Base-by-base conservation (phyloP, 1,140 invertebrate species). In the Aleiodes sp. region DNA sequence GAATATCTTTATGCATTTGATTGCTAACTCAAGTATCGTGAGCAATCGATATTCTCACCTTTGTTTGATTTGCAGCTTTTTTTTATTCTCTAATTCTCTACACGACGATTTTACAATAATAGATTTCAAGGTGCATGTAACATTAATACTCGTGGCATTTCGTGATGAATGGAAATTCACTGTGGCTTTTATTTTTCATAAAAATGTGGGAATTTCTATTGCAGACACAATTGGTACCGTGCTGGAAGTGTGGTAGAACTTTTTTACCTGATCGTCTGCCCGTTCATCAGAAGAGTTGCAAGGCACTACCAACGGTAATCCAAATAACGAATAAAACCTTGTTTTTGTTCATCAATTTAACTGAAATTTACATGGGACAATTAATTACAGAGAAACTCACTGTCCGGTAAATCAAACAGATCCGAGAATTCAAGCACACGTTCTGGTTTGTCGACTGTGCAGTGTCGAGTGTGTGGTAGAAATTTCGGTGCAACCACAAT, bases 401-500 rank as follows among this genome's bases (percentile, higher is more conserved):
- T 65, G 8, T 41, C 14, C 12, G 61, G 65, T 24, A 66, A 62
- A 35, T 60, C 57, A 12, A 64, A 68, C n/a, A 70, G 59, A 39
- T 59, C 33, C 21, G 73, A 68, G 24, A 67, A 9, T 21, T 21
- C 43, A 2, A 70, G 24, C 10, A 21, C 16, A 43, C 72, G 29
- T 9, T 28, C 60, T 2, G 56, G 46, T 9, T 72, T 75, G 1
- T 73, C 64, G 2, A 82, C 75, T 33, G 71, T 87, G 73, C 82
- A 90, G 26, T 95, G 93, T 79, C 92, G 93, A 74, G 88, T 93
- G 59, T 93, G 92, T 75, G 91, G 92, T 3, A 85, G 91, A 29
- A 88, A 91, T 71, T 95, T 93, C 79, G 92, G 92, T 8, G 88
- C 89, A 0, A 89, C 88, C 74, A 92, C 91, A 35, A 90, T 94